These are phyloP conservation scores for Enteromius argenteus DNA, from an alignment of 2,797 vertebrate genomes.

Conservation along the genomic window DNA sequence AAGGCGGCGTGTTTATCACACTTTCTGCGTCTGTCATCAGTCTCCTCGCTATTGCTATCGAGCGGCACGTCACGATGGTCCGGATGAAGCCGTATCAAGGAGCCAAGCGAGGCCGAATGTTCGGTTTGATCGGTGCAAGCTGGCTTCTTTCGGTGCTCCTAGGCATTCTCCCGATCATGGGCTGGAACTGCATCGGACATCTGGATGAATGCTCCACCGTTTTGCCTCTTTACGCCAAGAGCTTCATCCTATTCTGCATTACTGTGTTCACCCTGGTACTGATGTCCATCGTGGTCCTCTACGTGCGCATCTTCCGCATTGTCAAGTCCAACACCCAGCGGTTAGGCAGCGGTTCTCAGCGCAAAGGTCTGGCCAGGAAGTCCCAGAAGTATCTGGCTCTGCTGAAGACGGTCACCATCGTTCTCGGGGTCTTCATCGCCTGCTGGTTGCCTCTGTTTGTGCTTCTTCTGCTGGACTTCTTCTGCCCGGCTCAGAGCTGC, in stretches of 20 bases:
- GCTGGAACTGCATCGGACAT: conserved; percentile 88
- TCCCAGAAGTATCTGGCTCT: conserved; percentile 87
- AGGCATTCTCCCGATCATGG: conserved; percentile 85
- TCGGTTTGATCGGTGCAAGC: conserved; percentile 82
- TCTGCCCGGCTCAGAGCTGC: conserved; percentile 75
- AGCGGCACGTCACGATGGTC: conserved; percentile 91
- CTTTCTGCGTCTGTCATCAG: conserved; percentile 88
- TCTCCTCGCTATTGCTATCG: conserved; percentile 89
- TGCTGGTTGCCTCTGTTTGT: conserved; percentile 91
- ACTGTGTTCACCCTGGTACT: conserved; percentile 83
- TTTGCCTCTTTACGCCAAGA: conserved; percentile 88
- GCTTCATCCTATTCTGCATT: conserved; percentile 89
- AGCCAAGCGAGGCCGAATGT: conserved; percentile 84
- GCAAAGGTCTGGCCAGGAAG: conserved; percentile 76
- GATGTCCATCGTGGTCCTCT: conserved; percentile 86
- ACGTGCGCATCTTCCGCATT: conserved; percentile 86
- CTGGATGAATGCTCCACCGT: conserved; percentile 86
- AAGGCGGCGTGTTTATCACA: conserved; percentile 88
- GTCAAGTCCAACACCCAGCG: conserved; percentile 84
- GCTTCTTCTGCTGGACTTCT: conserved; percentile 86
- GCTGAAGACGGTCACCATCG: conserved; percentile 88
- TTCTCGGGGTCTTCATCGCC: conserved; percentile 86
- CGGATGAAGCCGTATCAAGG: conserved; percentile 86
- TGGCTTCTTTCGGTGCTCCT: conserved; percentile 85
- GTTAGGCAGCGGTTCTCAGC: conserved; percentile 66